Evolutionary conservation across 92 coral and sea anemone genomes (phyloP).

Genomic region (Palythoa grandiflora): DNA sequence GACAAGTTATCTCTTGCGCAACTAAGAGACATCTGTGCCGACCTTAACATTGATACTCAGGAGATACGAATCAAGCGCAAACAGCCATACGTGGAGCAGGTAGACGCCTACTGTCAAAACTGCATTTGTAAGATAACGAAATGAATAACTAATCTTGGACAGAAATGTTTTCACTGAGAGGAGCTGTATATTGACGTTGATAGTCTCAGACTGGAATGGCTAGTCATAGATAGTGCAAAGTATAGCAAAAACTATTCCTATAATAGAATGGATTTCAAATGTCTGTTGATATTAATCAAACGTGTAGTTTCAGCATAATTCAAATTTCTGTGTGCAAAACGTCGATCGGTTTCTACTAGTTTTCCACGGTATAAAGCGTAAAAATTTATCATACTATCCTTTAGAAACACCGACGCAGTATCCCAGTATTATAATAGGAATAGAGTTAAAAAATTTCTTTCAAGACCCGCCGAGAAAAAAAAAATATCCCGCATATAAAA

Average conservation of each 20-base stretch:
- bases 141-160: not conserved
- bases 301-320: not conserved
- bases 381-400: too few relatives aligned
- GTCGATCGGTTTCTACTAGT: too few relatives aligned
- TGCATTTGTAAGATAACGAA: conserved; percentile 28
- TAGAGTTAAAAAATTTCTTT: too few relatives aligned
- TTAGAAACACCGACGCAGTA: too few relatives aligned
- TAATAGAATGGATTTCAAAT: conserved; percentile 16
- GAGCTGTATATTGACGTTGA: conserved; percentile 16
- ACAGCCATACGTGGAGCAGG: conserved; percentile 15
- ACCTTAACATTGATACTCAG: not conserved
- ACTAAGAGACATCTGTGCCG: conserved; percentile 9
- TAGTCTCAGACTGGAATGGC: conserved; percentile 17
- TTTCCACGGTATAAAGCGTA: too few relatives aligned
- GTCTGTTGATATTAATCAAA: not conserved
- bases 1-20: conserved; percentile 7
- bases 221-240: not conserved
- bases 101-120: conserved; percentile 31
- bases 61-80: not conserved
- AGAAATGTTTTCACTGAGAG: conserved; percentile 2
- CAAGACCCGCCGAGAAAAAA: too few relatives aligned
- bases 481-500: too few relatives aligned
- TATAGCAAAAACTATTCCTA: conserved; percentile 10
- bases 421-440: too few relatives aligned
- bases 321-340: not conserved